These are phyloP conservation scores for Caenorhabditis drosophilae DNA, from an alignment of 2,888 invertebrate species.

Conservation along the genomic window DNA sequence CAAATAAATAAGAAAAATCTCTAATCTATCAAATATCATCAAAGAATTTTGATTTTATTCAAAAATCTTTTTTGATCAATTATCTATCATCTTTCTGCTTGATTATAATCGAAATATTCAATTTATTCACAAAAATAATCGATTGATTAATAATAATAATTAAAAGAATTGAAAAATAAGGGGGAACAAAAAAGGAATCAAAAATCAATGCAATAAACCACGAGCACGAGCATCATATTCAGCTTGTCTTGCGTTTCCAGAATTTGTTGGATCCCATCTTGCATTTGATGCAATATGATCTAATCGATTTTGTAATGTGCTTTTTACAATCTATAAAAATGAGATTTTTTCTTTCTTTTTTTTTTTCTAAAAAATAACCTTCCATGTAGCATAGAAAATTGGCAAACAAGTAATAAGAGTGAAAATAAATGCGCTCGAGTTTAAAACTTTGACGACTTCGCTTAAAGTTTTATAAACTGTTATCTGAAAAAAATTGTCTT, in stretches of 20 bases:
- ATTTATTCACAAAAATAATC: background rate
- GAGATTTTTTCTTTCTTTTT: background rate
- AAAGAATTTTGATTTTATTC: background rate
- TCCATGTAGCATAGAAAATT: background rate
- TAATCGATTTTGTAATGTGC: no score
- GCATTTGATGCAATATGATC: slow-evolving; percentile 3
- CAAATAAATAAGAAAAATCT: background rate
- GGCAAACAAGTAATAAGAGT: background rate
- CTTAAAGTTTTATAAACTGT: background rate
- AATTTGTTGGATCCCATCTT: slow-evolving; percentile 23
- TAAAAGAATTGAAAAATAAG: no score
- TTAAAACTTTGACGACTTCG: slow-evolving; percentile 6
- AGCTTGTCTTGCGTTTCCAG: slow-evolving; percentile 15
- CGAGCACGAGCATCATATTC: slow-evolving; percentile 26
- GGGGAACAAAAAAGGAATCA: no score
- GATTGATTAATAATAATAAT: background rate
- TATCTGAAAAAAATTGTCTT: slow-evolving; percentile 10
- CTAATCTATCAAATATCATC: background rate
- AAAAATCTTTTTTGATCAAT: no score
- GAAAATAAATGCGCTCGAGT: background rate
- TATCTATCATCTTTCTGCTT: background rate
- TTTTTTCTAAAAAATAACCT: background rate
- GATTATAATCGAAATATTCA: background rate
- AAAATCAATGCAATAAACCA: slow-evolving; percentile 10
- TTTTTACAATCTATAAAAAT: slow-evolving; percentile 1